Evolutionary conservation across 2,888 invertebrate species (phyloP).

Genomic region (Rotaria macrura): DNA sequence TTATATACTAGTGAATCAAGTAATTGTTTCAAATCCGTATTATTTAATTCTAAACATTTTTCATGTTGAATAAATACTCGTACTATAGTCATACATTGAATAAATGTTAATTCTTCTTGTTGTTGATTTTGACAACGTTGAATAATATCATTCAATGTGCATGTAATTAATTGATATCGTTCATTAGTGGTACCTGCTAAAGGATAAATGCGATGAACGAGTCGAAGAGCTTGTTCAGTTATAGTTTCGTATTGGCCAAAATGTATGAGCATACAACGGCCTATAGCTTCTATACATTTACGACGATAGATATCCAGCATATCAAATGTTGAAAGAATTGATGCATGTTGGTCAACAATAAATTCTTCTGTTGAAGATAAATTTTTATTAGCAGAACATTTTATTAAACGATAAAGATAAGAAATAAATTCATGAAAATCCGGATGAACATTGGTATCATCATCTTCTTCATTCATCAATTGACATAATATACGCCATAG

Average conservation of each 20-base stretch:
- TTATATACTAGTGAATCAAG: neutral
- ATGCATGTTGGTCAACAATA: neutral
- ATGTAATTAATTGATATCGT: neutral
- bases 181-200: neutral
- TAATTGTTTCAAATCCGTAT: neutral
- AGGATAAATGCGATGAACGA: neutral
- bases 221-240: neutral
- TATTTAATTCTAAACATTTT: neutral
- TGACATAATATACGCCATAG: neutral
- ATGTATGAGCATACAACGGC: neutral
- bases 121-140: neutral
- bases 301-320: neutral
- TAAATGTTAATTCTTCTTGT: neutral
- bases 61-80: neutral
- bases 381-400: neutral
- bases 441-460: neutral
- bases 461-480: neutral
- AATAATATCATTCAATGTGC: neutral
- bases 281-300: neutral
- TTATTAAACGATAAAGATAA: neutral
- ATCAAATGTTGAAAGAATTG: neutral
- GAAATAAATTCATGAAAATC: slow-evolving; percentile 4
- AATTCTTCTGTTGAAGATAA: neutral
- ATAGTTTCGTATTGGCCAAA: neutral
- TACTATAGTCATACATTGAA: neutral